phyloP scores from a whole-genome alignment of 2,113 vertebrate genomes.

The Silurus meridionalis region DNA sequence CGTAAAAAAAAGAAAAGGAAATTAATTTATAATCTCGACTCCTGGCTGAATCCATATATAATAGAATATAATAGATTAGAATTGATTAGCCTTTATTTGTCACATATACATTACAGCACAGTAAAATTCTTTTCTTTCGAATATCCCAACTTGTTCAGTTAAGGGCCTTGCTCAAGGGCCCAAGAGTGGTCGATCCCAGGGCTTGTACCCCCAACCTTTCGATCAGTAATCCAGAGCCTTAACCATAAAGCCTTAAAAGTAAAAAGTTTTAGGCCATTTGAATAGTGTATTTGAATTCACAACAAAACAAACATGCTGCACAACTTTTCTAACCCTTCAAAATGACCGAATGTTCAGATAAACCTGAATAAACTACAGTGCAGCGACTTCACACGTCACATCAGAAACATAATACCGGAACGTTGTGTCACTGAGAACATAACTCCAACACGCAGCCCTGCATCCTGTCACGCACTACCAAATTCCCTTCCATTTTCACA shows the following conservation, averaged over 20 bases:
- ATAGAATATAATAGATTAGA: no score
- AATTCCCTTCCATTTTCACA: constrained; percentile 12
- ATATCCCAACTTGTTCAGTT: no score
- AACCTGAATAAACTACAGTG: background rate
- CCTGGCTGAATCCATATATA: no score
- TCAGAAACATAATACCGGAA: constrained; percentile 14
- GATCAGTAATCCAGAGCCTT: no score
- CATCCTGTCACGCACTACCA: constrained; percentile 3
- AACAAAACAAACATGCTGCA: background rate
- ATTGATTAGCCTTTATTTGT: no score
- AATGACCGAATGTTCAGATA: background rate
- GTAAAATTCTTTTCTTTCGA: no score
- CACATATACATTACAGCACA: no score
- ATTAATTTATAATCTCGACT: no score
- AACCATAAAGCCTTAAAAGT: background rate
- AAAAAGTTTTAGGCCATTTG: background rate
- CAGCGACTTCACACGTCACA: background rate
- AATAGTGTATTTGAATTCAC: background rate
- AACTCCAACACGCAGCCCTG: constrained; percentile 14
- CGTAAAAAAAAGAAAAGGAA: no score
- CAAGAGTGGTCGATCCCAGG: no score
- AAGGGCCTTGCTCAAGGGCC: no score
- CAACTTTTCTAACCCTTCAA: background rate
- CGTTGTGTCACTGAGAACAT: background rate
- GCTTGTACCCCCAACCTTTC: no score